Conservation (phyloP, 2,113 vertebrate genomes). For the Myiozetetes cayanensis region DNA sequence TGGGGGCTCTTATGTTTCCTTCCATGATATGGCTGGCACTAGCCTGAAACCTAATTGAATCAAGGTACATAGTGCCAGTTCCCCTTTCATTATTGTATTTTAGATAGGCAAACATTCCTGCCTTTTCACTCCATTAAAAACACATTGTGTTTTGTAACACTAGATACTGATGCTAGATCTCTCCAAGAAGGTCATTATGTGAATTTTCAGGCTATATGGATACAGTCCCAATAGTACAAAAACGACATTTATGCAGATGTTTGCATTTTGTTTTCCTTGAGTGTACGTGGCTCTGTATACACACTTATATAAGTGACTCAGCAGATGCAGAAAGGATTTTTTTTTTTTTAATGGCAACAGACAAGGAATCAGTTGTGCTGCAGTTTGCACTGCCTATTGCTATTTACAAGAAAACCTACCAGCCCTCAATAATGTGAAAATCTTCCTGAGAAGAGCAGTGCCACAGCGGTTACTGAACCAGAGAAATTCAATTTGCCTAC, state of each 20-base stretch:
- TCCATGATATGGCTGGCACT: not conserved
- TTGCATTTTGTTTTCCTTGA: constrained; percentile 35
- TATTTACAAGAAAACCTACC: constrained; percentile 68
- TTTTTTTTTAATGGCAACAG: not conserved
- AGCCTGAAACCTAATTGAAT: not conserved
- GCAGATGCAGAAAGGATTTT: not conserved
- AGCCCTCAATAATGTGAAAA: constrained; percentile 68
- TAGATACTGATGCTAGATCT: not conserved
- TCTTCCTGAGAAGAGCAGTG: constrained; percentile 56
- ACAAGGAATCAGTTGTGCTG: not conserved
- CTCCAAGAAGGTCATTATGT: not conserved
- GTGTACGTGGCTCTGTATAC: not conserved
- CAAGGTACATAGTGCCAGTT: not conserved
- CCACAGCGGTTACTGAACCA: constrained; percentile 69
- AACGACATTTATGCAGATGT: not conserved
- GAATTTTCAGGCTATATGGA: not conserved
- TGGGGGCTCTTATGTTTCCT: not conserved
- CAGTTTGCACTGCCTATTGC: not conserved
- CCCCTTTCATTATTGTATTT: not conserved
- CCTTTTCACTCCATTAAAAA: constrained; percentile 31
- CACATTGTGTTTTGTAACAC: not conserved
- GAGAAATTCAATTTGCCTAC: constrained; percentile 79
- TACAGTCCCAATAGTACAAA: not conserved
- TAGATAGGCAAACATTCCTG: constrained; percentile 3
- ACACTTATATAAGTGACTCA: not conserved